phyloP scores from a whole-genome alignment of 2,113 vertebrate species.

The Aix galericulata region DNA sequence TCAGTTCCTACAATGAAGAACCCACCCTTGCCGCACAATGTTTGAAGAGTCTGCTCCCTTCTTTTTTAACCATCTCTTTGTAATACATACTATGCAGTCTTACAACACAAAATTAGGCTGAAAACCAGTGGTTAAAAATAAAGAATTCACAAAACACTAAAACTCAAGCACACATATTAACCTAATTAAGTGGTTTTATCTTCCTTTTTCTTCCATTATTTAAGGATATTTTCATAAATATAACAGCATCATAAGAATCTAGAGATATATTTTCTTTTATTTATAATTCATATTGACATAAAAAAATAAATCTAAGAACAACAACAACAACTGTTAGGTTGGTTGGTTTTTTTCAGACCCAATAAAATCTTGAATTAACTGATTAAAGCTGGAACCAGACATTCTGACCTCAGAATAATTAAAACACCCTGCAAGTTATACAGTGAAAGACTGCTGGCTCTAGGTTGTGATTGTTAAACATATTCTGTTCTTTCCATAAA shows the following conservation, averaged over 20 bases:
- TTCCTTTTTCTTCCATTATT: background rate
- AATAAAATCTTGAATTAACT: constrained; percentile 1
- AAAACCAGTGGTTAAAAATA: background rate
- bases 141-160: background rate
- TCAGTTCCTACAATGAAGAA: background rate
- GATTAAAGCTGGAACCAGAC: constrained; percentile 50
- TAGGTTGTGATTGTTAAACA: constrained; percentile 48
- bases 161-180: background rate
- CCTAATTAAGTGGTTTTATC: background rate
- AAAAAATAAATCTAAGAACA: background rate
- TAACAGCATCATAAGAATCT: background rate
- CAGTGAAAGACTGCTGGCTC: constrained; percentile 37
- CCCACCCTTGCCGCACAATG: background rate
- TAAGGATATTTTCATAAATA: background rate
- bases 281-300: background rate
- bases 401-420: constrained; percentile 57
- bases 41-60: background rate
- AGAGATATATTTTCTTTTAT: background rate
- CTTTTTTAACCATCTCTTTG: background rate
- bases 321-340: background rate
- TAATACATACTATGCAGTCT: background rate
- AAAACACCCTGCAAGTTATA: constrained; percentile 49
- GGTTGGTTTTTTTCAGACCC: background rate
- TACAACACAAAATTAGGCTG: background rate
- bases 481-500: constrained; percentile 69